Conservation (phyloP, 2,888 invertebrate genomes). For the Dermolepida albohirtum region DNA sequence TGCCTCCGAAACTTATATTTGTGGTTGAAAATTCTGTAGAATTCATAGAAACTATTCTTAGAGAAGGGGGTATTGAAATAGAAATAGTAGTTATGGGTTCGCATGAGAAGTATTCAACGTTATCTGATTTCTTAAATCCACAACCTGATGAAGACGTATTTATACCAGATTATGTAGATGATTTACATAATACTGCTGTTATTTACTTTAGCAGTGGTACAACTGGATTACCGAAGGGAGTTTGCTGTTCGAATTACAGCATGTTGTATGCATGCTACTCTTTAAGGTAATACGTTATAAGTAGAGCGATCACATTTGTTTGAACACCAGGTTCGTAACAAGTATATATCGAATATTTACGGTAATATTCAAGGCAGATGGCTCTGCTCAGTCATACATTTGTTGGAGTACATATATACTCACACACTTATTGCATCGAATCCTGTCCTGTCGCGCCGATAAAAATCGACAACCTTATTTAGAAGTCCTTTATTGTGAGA, state of each 20-base stretch:
- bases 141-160: conserved; percentile 50
- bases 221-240: conserved; percentile 58
- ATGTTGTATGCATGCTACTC: too few relatives aligned
- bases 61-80: conserved; percentile 41
- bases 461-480: too few relatives aligned
- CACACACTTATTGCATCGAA: too few relatives aligned
- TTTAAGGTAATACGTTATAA: too few relatives aligned
- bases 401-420: too few relatives aligned
- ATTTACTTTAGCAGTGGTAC: conserved; percentile 60
- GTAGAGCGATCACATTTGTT: too few relatives aligned
- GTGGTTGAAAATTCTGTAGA: conserved; percentile 45
- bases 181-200: conserved; percentile 51
- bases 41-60: conserved; percentile 46
- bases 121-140: conserved; percentile 46
- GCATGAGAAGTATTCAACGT: conserved; percentile 37
- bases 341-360: too few relatives aligned
- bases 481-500: too few relatives aligned
- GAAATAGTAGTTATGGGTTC: conserved; percentile 51
- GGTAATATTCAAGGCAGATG: too few relatives aligned
- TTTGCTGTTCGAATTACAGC: conserved; percentile 23
- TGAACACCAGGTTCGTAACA: too few relatives aligned
- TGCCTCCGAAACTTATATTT: conserved; percentile 51
- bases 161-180: conserved; percentile 46
- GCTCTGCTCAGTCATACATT: too few relatives aligned
- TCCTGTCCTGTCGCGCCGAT: too few relatives aligned